Conservation (phyloP, 2,797 vertebrate genomes). For the Chiloscyllium punctatum region DNA sequence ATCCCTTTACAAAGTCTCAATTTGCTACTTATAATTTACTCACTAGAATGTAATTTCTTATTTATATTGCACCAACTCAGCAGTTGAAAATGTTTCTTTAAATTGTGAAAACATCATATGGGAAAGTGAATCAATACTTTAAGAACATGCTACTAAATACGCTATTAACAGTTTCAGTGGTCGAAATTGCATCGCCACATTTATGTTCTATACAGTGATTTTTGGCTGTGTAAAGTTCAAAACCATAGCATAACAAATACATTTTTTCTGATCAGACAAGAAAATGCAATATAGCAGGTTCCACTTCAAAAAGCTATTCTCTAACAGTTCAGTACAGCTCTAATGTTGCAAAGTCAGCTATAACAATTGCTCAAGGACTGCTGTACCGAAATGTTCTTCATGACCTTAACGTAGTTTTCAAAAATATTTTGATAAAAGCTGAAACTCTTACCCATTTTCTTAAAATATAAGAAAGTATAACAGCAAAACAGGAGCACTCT, state of each 20-base stretch:
- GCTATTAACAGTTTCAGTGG: neutral
- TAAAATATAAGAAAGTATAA: neutral
- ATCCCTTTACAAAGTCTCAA: too few species aligned
- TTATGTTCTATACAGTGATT: neutral
- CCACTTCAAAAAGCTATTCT: neutral
- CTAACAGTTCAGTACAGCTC: neutral
- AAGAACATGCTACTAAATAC: neutral
- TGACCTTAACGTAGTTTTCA: neutral
- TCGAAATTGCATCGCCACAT: neutral
- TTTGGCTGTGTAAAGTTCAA: neutral
- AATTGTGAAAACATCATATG: neutral
- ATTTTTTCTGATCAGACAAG: neutral
- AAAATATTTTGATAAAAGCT: neutral
- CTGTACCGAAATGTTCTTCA: neutral
- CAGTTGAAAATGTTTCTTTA: neutral
- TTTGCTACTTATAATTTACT: too few species aligned
- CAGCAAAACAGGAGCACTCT: neutral
- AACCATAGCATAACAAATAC: neutral
- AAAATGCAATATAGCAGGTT: neutral
- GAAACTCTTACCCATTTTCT: neutral
- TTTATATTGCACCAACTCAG: neutral
- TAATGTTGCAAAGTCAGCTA: neutral
- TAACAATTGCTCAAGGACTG: neutral
- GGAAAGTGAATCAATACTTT: neutral
- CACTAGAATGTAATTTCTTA: too few species aligned